Evolutionary conservation across 2,797 vertebrate genomes (phyloP).

Genomic region (Cyclura pinguis): DNA sequence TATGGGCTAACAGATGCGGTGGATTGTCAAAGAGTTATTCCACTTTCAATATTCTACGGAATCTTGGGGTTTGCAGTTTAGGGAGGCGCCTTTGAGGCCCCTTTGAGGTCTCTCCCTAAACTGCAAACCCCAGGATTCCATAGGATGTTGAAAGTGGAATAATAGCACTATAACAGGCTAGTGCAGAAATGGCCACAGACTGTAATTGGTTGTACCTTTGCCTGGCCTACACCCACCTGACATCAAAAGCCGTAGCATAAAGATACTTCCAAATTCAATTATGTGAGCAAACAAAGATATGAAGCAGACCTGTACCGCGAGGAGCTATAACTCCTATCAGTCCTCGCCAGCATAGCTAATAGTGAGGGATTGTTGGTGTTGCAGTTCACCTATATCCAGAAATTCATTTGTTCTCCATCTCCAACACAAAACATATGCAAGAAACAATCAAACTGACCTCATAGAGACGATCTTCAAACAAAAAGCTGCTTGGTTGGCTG

Average conservation of each 20-base stretch:
- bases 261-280: neutral
- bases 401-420: neutral
- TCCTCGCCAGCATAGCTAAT: neutral
- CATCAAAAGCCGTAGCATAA: neutral
- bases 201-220: neutral
- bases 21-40: too few relatives aligned
- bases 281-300: neutral
- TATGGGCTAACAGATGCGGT: too few relatives aligned
- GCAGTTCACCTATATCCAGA: neutral
- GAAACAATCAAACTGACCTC: neutral
- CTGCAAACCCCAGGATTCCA: too few relatives aligned
- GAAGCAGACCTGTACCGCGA: neutral
- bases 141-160: too few relatives aligned
- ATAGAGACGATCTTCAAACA: neutral
- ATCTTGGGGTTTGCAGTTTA: too few relatives aligned
- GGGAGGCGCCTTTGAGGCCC: too few relatives aligned
- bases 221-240: neutral
- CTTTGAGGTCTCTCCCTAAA: too few relatives aligned
- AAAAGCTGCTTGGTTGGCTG: conserved; percentile 3
- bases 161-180: too few relatives aligned
- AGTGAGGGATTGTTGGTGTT: neutral
- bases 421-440: neutral
- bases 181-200: too few relatives aligned
- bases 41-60: too few relatives aligned
- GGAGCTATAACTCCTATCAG: neutral